phyloP scores from a whole-genome alignment of 2,888 invertebrate species.

The Cataglyphis cursor region DNA sequence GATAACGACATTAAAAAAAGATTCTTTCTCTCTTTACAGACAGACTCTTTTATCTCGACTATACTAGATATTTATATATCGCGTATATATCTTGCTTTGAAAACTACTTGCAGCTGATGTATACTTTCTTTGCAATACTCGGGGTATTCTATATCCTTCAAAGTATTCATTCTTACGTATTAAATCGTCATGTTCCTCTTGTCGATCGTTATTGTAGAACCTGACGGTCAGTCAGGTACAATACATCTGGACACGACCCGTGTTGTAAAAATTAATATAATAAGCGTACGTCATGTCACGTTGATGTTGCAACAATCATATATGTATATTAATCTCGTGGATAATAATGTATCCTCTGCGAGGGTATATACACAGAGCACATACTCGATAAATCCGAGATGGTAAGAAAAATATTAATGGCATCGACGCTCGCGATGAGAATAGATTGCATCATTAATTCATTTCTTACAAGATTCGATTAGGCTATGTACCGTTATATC shows the following conservation, averaged over 20 bases:
- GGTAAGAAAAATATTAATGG: slow-evolving; percentile 18
- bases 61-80: not conserved
- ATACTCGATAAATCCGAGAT: slow-evolving; percentile 26
- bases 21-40: not conserved
- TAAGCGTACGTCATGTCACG: slow-evolving; percentile 9
- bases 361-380: not conserved
- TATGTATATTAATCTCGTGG: slow-evolving; percentile 7
- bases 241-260: not conserved
- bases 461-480: slow-evolving; percentile 41
- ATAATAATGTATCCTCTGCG: not conserved
- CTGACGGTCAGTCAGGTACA: not conserved
- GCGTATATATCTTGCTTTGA: not conserved
- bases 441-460: slow-evolving; percentile 34
- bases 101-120: not conserved
- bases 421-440: slow-evolving; percentile 18
- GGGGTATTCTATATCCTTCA: not conserved
- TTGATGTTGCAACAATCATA: slow-evolving; percentile 32
- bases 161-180: slow-evolving; percentile 9
- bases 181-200: slow-evolving; percentile 28
- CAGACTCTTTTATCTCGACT: not conserved
- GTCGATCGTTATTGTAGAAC: not conserved
- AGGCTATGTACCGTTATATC: slow-evolving; percentile 27
- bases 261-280: slow-evolving; percentile 26
- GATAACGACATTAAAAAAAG: not conserved
- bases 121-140: not conserved